These are phyloP conservation scores for Sceloporus undulatus DNA, from an alignment of 2,113 vertebrate species.

Conservation along the genomic window DNA sequence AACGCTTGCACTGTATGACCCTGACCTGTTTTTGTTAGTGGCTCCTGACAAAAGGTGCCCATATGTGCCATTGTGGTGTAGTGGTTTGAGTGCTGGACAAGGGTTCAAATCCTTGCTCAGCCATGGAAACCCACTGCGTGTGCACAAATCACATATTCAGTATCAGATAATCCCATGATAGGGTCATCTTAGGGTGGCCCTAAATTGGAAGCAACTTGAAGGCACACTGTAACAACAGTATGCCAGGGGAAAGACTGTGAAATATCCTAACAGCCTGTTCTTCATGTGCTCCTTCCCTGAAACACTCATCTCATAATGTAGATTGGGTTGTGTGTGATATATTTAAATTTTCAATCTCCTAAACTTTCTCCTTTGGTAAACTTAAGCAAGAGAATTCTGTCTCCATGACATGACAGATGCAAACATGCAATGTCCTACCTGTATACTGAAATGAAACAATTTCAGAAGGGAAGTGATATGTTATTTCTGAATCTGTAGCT, in stretches of 20 bases:
- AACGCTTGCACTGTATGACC: not conserved
- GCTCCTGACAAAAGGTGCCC: not conserved
- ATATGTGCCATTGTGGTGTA: too few species aligned
- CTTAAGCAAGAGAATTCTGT: not conserved
- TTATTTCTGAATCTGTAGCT: not conserved
- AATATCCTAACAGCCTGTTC: not conserved
- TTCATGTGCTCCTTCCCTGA: not conserved
- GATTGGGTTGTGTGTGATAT: not conserved
- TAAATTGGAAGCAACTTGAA: too few species aligned
- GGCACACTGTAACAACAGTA: too few species aligned
- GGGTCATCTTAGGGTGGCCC: too few species aligned
- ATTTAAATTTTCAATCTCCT: not conserved
- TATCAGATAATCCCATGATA: too few species aligned
- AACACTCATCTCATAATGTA: too few species aligned
- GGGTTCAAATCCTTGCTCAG: too few species aligned
- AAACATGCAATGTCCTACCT: not conserved
- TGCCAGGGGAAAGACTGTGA: not conserved
- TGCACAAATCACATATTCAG: too few species aligned
- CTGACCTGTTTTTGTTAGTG: not conserved
- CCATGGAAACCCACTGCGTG: too few species aligned
- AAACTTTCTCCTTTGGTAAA: not conserved
- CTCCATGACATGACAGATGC: not conserved
- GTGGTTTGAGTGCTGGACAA: too few species aligned
- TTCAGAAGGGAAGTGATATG: not conserved
- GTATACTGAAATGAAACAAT: not conserved